Evolutionary conservation across 2,888 invertebrate genomes (phyloP), one percentile per base, ranked within the genome.

Genomic region (Gandaritis pyraliata): DNA sequence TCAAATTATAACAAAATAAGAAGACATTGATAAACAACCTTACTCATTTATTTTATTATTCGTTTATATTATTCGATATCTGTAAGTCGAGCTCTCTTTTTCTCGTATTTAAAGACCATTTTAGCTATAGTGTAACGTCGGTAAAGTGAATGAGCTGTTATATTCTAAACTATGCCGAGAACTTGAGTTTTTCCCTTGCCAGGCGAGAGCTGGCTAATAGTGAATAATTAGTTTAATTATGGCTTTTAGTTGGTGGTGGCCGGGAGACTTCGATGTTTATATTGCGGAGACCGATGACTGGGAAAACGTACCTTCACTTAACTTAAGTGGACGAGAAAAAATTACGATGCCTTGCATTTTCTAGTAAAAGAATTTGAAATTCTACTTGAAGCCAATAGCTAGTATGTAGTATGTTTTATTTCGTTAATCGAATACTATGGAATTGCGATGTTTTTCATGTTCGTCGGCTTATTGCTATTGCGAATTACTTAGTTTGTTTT

Each of bases 151-250:
- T 48, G 11, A 38, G 59, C 59, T 47, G 12, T 30, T 51, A 52
- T 15, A 36, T n/a, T 15, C 36, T 18, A 38, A 33, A 53, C 64
- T 56, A 49, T 53, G 52, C 12, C 49, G 38, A 43, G 45, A 43
- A 78, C 81, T 79, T 75, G 71, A 78, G 75, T 83, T 90, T 87
- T 88, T 86, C 83, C 78, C 72, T 73, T 74, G 68, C 72, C 71
- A 73, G 74, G 76, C 75, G 84, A 85, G 85, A 87, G 85, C 78
- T 75, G 73, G 78, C 75, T 89, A 88, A 87, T 89, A 88, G 85
- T 86, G 80, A 86, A 86, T 88, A 88, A 90, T 90, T 88, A 86
- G 84, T 87, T 88, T 89, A 90, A 91, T 90, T 90, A 83, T 78
- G 70, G 86, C 87, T 87, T 88, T 88, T 84, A 88, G 82, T 71